A percentile compares a stretch with the other conserved stretches of the same genome.
Conservation (phyloP, 2,888 invertebrate genomes). For the Serripes groenlandicus region DNA sequence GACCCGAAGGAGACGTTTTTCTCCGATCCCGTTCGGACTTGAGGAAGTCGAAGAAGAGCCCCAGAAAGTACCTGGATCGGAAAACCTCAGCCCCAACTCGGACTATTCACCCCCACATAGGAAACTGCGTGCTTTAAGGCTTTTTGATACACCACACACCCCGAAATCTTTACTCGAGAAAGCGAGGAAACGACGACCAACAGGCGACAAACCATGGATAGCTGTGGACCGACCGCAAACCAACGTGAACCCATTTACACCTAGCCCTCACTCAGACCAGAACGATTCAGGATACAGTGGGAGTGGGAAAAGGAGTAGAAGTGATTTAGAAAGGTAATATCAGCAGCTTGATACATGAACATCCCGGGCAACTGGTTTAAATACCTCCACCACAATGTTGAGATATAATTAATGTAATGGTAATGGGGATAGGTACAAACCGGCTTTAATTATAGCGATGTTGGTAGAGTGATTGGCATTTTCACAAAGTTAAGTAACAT, state of each 20-base stretch:
- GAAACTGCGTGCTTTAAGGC: constrained; percentile 87
- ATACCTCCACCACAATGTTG: no score
- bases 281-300: constrained; percentile 81
- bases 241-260: constrained; percentile 93
- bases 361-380: no score
- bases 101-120: constrained; percentile 87
- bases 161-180: constrained; percentile 94
- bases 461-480: no score
- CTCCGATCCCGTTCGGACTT: constrained; percentile 68
- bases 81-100: constrained; percentile 40
- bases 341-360: no score
- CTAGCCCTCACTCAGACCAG: constrained; percentile 67
- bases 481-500: no score
- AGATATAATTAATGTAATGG: no score
- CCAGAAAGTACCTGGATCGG: constrained; percentile 65
- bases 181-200: constrained; percentile 74
- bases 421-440: no score
- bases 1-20: constrained; percentile 62
- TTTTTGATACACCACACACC: constrained; percentile 95
- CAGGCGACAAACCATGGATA: constrained; percentile 62
- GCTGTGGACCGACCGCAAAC: constrained; percentile 64
- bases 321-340: constrained; percentile 86
- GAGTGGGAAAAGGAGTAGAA: constrained; percentile 91
- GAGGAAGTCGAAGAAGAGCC: constrained; percentile 71
- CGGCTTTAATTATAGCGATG: no score